Evolutionary conservation across 2,888 invertebrate species (phyloP).

Genomic region (Diplolepis rosae): DNA sequence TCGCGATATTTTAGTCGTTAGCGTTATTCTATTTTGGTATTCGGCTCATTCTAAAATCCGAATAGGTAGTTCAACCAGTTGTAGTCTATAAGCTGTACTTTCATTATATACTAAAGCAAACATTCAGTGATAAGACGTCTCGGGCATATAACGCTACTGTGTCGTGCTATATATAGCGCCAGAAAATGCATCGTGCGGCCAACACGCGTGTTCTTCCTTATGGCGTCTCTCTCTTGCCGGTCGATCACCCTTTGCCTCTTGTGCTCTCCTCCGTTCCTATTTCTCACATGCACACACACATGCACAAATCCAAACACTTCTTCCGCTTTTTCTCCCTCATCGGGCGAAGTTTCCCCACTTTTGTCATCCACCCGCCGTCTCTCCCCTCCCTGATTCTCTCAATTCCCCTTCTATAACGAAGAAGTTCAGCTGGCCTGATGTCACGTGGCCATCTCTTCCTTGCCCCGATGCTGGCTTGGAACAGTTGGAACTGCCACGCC

Average conservation of each 20-base stretch:
- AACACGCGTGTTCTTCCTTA: conserved; percentile 51
- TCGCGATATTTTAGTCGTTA: conserved; percentile 26
- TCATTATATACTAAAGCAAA: conserved; percentile 30
- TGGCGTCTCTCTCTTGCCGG: conserved; percentile 49
- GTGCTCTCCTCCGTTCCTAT: conserved; percentile 32
- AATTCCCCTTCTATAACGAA: not conserved
- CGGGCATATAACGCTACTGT: conserved; percentile 40
- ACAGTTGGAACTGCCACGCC: not conserved
- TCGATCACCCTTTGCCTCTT: conserved; percentile 48
- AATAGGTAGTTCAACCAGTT: conserved; percentile 19
- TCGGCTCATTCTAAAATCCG: conserved; percentile 26
- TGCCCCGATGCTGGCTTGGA: not conserved
- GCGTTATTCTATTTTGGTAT: conserved; percentile 16
- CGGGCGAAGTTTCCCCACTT: conserved; percentile 9
- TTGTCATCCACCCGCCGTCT: not conserved
- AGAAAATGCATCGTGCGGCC: conserved; percentile 49
- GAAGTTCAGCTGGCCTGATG: conserved; percentile 13
- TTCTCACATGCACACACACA: too few species aligned
- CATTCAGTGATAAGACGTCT: conserved; percentile 47
- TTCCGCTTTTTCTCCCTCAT: conserved; percentile 15
- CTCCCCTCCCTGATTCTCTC: conserved; percentile 5
- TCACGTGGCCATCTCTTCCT: conserved; percentile 5
- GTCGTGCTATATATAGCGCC: conserved; percentile 49
- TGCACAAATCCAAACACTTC: too few species aligned
- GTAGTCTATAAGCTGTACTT: conserved; percentile 12